Evolutionary conservation across 2,888 invertebrate genomes (phyloP).

Genomic region (Choristoneura rosaceana): DNA sequence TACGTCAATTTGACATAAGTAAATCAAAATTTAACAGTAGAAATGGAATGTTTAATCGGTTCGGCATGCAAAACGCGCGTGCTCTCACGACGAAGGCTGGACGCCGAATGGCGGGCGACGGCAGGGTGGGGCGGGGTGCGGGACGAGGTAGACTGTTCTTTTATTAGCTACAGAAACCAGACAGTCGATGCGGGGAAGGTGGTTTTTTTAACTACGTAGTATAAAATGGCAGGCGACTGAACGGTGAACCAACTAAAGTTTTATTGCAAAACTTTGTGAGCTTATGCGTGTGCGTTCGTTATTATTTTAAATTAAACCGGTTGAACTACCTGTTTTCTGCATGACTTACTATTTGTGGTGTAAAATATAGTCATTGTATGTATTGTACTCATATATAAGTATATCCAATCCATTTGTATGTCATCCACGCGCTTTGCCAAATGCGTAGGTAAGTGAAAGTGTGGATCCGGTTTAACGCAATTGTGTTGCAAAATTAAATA

Average conservation of each 20-base stretch:
- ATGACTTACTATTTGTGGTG: too few relatives aligned
- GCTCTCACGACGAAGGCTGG: neutral
- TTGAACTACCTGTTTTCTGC: too few relatives aligned
- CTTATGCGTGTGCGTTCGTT: too few relatives aligned
- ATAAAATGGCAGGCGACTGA: too few relatives aligned
- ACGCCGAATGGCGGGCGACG: neutral
- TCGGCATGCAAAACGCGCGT: neutral
- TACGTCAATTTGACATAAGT: neutral
- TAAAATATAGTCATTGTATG: too few relatives aligned
- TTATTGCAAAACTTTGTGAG: too few relatives aligned
- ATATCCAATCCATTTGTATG: slow-evolving; percentile 31
- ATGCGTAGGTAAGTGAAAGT: slow-evolving; percentile 28
- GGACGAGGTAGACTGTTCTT: neutral
- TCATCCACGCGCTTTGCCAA: slow-evolving; percentile 11
- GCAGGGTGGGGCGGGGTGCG: neutral
- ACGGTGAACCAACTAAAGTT: too few relatives aligned
- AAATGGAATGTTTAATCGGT: neutral
- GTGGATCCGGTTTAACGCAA: slow-evolving; percentile 5
- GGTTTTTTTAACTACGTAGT: neutral
- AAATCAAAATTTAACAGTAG: neutral
- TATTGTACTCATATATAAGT: too few relatives aligned
- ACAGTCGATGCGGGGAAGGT: neutral
- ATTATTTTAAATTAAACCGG: too few relatives aligned
- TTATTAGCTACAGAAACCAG: neutral
- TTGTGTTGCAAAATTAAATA: slow-evolving; percentile 11